Conservation (phyloP, 2,113 vertebrate genomes). For the Cinclus cinclus region DNA sequence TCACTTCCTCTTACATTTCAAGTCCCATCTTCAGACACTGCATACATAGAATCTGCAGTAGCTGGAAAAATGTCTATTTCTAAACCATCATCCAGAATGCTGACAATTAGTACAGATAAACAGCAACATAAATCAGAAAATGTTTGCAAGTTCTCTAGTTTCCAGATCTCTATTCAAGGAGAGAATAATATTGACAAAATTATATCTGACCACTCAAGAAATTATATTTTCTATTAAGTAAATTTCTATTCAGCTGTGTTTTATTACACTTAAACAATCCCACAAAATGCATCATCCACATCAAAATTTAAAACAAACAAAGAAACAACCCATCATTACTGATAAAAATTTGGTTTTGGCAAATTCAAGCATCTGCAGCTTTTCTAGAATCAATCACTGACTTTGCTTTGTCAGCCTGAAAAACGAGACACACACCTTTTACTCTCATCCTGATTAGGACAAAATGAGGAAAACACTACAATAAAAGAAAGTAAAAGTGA, state of each 20-base stretch:
- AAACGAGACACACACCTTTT: background rate
- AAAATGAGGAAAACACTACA: background rate
- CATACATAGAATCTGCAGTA: background rate
- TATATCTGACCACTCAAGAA: background rate
- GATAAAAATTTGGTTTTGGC: background rate
- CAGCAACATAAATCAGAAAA: background rate
- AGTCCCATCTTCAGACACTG: background rate
- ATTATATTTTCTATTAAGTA: background rate
- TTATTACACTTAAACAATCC: background rate
- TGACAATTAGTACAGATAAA: background rate
- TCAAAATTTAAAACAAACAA: background rate
- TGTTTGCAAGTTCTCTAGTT: background rate
- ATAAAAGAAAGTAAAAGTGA: background rate
- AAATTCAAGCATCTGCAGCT: background rate
- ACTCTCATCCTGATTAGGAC: background rate
- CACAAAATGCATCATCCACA: background rate
- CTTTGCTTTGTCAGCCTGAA: background rate
- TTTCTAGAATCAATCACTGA: background rate
- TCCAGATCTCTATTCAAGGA: background rate
- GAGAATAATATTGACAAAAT: background rate
- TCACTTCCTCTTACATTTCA: background rate
- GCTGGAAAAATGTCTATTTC: background rate
- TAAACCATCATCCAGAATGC: background rate
- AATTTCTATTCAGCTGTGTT: background rate
- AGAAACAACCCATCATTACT: background rate